phyloP scores from a whole-genome alignment of 2,113 vertebrate genomes.

The Phoenicopterus ruber region DNA sequence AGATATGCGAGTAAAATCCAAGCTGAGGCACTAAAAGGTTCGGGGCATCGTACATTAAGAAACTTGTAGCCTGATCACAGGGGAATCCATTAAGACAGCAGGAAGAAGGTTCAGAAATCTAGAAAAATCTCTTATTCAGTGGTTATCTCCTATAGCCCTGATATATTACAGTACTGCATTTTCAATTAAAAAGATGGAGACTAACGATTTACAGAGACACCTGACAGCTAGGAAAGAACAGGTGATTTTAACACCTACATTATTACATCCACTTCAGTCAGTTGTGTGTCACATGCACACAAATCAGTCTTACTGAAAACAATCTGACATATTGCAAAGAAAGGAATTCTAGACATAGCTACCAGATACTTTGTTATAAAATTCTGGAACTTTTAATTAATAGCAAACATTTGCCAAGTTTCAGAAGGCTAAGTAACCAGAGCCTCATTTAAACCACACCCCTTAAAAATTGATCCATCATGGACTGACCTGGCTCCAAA shows the following conservation, averaged over 20 bases:
- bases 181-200: not conserved
- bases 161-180: not conserved
- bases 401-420: not conserved
- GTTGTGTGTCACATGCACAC: not conserved
- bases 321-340: not conserved
- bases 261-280: not conserved
- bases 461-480: not conserved
- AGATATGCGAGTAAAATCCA: not conserved
- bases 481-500: not conserved
- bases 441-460: not conserved
- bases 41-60: fast-evolving
- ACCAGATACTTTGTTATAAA: not conserved
- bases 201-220: not conserved
- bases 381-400: not conserved
- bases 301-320: not conserved
- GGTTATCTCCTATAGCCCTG: not conserved
- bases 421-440: not conserved
- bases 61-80: not conserved
- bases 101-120: not conserved
- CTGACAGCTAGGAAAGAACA: not conserved
- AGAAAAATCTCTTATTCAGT: not conserved
- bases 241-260: not conserved
- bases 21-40: not conserved
- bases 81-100: not conserved
- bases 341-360: not conserved